Base-by-base conservation (phyloP, 2,888 invertebrate genomes). In the Tanytarsus gracilentus region DNA sequence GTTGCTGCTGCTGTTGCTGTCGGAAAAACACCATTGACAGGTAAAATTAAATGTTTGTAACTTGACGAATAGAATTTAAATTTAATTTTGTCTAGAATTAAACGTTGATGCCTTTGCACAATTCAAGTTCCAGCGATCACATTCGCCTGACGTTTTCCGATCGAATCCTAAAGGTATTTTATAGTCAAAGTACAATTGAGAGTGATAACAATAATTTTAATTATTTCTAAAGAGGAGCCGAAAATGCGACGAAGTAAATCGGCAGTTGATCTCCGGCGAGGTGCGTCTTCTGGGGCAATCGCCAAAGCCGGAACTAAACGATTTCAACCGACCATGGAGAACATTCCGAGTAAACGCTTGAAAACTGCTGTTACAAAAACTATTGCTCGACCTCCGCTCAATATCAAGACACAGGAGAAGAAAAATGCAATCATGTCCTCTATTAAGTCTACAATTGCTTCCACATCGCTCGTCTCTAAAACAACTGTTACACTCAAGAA, bases 241-340 rank as follows among this genome's bases (percentile, higher is more conserved):
- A 58, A 61, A 51, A 61, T 60, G 5, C 64, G 63, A 49, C 63
- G 62, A 66, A 67, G 63, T 16, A 64, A 23, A 14, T 69, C 67
- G 14, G 69, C 69, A 4, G 70, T 67, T 25, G 72, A 72, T 62
- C 64, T 69, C 11, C 16, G 36, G 1, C n/a, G 4, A 23, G 36
- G 39, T n/a, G 14, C 18, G 2, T 16, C 14, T 16, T 8, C 8
- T n/a, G 67, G 60, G 18, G 50, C 64, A 50, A 59, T 61, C 21
- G 68, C 67, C 16, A 62, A 68, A 62, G 63, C 66, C 0, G 62
- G 64, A 23, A 62, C 64, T 4, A 70, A 70, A 61, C 66, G 70
- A 3, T 61, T 67, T 3, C 73, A 69, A 25, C 65, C 69, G 0
- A 68, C 69, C 4, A 62, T 73, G 7, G 66, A 70, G 0, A 66